Base-by-base conservation (phyloP, 64 coral and sea anemone genomes). In the Montipora capricornis region DNA sequence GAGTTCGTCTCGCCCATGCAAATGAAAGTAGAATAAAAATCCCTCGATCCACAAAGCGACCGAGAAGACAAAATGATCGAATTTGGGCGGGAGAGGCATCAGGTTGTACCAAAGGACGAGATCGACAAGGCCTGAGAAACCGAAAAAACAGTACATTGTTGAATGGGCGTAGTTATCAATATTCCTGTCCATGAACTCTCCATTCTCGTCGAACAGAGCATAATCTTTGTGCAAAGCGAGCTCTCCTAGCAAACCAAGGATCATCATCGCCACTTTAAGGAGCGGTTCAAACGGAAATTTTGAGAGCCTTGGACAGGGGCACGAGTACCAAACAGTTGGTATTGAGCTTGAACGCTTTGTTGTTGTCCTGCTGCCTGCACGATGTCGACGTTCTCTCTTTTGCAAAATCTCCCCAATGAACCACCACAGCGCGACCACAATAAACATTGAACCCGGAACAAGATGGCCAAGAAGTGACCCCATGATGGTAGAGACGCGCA, bases 71-170 rank as follows among this genome's bases (percentile, higher is more conserved):
- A 87, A 12, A 71, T 95, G 70, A 46, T 90, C 92, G 17, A 89
- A 78, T 37, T 92, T 94, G 12, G 11, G 58, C 10, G 96, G 94
- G 48, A 95, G 88, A 7, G 74, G 90, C 1, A 90, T 26, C 3
- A 93, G 6, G 12, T 17, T 62, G 45, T 88, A 98, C 16, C 47
- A 75, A 8, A 92, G 86, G 8, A 88, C 59, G 2, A 95, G 53
- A 77, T 98, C 96, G 1, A 98, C 49, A 0, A 93, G 19, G 11
- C 96, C 96, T 62, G 90, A 87, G 6, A 98, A 76, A 4, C 87
- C 96, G 87, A 98, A 98, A 68, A 95, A 90, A 20, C 85, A 82
- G 71, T 90, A 98, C 96, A 98, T 98, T 68, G 85, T 84, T 2
- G 91, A 52, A 59, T 98, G 96, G 1, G 90, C 91, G 59, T 95